Percentiles rank a stretch among this genome's conserved stretches.
These are phyloP conservation scores for fruit fly (Drosophila melanogaster) DNA, from an alignment of 1,140 invertebrate species.

Conservation along the genomic window DNA sequence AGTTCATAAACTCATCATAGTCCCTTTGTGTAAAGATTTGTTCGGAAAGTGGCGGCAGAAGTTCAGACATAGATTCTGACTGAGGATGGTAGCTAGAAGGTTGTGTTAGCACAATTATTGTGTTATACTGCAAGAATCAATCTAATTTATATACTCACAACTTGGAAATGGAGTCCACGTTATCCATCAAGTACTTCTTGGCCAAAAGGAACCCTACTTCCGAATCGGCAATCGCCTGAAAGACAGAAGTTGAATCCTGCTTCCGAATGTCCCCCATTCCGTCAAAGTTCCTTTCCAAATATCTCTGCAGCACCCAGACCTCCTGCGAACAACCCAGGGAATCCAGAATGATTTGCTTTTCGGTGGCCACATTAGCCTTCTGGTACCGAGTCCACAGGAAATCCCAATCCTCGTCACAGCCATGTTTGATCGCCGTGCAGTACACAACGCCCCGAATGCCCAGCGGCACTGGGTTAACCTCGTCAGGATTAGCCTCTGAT, in stretches of 20 bases:
- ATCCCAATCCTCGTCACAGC: conserved; percentile 91
- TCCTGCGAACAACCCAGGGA: conserved; percentile 90
- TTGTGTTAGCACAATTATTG: neutral
- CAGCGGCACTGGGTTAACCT: conserved; percentile 88
- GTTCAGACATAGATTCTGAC: conserved; percentile 75
- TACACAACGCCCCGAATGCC: conserved; percentile 90
- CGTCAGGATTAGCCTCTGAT: conserved; percentile 85
- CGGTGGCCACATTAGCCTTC: conserved; percentile 88
- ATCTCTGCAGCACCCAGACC: conserved; percentile 89
- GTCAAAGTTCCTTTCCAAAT: conserved; percentile 87
- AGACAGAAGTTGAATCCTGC: conserved; percentile 88
- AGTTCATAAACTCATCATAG: conserved; percentile 83
- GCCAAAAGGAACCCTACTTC: conserved; percentile 87
- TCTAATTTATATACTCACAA: conserved; percentile 85
- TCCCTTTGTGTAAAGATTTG: conserved; percentile 84
- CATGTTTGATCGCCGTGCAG: conserved; percentile 90
- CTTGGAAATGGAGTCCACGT: conserved; percentile 86
- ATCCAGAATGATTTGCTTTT: conserved; percentile 87
- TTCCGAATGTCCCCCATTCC: conserved; percentile 86
- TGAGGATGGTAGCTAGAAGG: conserved; percentile 83
- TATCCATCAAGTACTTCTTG: conserved; percentile 87
- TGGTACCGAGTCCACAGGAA: conserved; percentile 91
- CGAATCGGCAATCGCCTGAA: conserved; percentile 86
- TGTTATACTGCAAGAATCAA: neutral
- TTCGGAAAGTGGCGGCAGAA: conserved; percentile 80